phyloP scores from a whole-genome alignment of 1,140 invertebrate genomes.

The Papilio polytes region DNA sequence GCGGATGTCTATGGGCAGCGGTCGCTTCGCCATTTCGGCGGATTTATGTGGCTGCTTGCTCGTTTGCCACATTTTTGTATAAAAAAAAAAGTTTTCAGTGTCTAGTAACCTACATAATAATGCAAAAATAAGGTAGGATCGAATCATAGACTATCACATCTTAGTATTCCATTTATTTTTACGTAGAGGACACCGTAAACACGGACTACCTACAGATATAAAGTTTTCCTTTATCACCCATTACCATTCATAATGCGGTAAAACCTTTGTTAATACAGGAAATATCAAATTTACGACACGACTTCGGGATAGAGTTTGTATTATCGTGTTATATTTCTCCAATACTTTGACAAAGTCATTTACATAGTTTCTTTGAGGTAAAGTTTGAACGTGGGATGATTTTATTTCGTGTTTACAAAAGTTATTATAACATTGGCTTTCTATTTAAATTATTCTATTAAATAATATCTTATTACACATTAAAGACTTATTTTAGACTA shows the following conservation, averaged over 20 bases:
- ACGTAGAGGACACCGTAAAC: neutral
- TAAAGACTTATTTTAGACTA: too few species aligned
- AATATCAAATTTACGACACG: slow-evolving; percentile 31
- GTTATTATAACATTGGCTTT: neutral
- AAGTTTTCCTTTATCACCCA: slow-evolving; percentile 23
- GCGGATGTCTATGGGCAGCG: too few species aligned
- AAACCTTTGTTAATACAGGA: slow-evolving; percentile 27
- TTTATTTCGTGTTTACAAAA: neutral
- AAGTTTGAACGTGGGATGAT: slow-evolving; percentile 1
- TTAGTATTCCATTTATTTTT: slow-evolving; percentile 13
- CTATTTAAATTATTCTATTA: too few species aligned
- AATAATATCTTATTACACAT: too few species aligned
- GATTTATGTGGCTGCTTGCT: too few species aligned
- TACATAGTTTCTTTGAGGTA: slow-evolving; percentile 30
- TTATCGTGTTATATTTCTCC: slow-evolving; percentile 1
- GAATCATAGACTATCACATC: neutral
- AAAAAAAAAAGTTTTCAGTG: too few species aligned
- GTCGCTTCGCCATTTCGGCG: too few species aligned
- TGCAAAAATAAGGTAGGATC: too few species aligned
- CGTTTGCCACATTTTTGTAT: too few species aligned
- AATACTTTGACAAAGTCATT: slow-evolving; percentile 29
- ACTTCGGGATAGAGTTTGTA: slow-evolving; percentile 14
- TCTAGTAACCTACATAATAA: too few species aligned
- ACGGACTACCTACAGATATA: slow-evolving; percentile 1
- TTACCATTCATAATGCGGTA: slow-evolving; percentile 32